Percentiles rank a stretch among this genome's conserved stretches.
phyloP scores from a whole-genome alignment of 2,888 invertebrate genomes.

The Meiosimyza decipiens region DNA sequence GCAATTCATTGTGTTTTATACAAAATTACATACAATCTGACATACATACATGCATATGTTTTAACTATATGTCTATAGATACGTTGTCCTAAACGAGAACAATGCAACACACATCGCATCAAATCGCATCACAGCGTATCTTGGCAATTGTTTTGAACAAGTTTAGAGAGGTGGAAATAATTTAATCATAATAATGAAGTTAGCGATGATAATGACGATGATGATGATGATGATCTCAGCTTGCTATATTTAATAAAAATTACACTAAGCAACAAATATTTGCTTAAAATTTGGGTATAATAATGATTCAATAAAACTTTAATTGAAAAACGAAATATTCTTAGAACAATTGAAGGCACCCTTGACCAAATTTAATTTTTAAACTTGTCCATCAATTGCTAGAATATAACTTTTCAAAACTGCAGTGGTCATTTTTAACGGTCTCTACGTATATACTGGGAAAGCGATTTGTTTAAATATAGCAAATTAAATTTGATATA shows the following conservation, averaged over 20 bases:
- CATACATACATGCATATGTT: neutral
- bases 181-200: slow-evolving; percentile 11
- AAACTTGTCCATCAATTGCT: too few relatives aligned
- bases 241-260: neutral
- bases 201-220: neutral
- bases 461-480: too few relatives aligned
- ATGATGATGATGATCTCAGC: neutral
- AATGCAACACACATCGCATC: neutral
- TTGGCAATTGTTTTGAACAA: slow-evolving; percentile 16
- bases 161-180: slow-evolving; percentile 28
- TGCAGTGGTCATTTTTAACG: too few relatives aligned
- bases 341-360: too few relatives aligned
- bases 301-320: neutral
- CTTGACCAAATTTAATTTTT: too few relatives aligned
- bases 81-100: too few relatives aligned
- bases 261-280: neutral
- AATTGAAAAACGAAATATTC: too few relatives aligned
- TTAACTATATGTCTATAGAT: neutral
- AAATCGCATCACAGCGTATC: neutral
- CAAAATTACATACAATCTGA: too few relatives aligned
- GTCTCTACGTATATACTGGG: too few relatives aligned
- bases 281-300: neutral
- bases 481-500: too few relatives aligned
- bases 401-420: too few relatives aligned
- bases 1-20: too few relatives aligned